Evolutionary conservation across 2,113 vertebrate genomes (phyloP).

Genomic region (Paramisgurnus dabryanus): DNA sequence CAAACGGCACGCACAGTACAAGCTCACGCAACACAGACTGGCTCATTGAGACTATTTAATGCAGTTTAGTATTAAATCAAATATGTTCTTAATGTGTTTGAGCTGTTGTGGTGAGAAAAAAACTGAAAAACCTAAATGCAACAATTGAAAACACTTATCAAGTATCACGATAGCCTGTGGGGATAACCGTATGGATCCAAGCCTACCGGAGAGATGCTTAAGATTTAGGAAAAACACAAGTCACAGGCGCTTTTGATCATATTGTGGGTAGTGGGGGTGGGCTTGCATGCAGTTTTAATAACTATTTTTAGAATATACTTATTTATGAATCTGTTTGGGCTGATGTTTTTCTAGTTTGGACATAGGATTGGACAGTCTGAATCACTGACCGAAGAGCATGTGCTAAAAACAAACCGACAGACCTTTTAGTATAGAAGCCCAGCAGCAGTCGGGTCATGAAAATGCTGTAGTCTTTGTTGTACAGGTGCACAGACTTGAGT

Average conservation of each 20-base stretch:
- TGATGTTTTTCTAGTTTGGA: constrained; percentile 27
- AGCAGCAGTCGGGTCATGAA: not conserved
- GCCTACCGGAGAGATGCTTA: constrained; percentile 18
- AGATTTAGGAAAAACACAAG: constrained; percentile 7
- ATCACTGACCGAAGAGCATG: constrained; percentile 19
- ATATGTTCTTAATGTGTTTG: constrained; percentile 63
- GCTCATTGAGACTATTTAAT: constrained; percentile 50
- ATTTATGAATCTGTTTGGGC: too few species aligned
- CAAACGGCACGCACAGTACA: constrained; percentile 50
- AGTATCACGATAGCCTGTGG: constrained; percentile 37
- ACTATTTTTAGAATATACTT: constrained; percentile 37
- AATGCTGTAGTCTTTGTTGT: not conserved
- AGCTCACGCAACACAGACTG: constrained; percentile 48
- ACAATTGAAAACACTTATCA: constrained; percentile 43
- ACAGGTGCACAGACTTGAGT: constrained; percentile 35
- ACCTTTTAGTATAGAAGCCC: not conserved
- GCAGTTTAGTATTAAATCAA: constrained; percentile 54
- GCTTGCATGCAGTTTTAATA: not conserved
- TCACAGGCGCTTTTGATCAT: constrained; percentile 3
- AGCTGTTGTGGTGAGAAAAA: constrained; percentile 53
- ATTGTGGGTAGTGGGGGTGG: not conserved
- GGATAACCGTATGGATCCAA: constrained; percentile 9
- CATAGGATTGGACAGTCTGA: constrained; percentile 36
- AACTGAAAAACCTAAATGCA: constrained; percentile 23
- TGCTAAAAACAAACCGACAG: constrained; percentile 32